These are phyloP conservation scores for Pollenia amentaria DNA, from an alignment of 2,888 invertebrate genomes.

Conservation along the genomic window DNA sequence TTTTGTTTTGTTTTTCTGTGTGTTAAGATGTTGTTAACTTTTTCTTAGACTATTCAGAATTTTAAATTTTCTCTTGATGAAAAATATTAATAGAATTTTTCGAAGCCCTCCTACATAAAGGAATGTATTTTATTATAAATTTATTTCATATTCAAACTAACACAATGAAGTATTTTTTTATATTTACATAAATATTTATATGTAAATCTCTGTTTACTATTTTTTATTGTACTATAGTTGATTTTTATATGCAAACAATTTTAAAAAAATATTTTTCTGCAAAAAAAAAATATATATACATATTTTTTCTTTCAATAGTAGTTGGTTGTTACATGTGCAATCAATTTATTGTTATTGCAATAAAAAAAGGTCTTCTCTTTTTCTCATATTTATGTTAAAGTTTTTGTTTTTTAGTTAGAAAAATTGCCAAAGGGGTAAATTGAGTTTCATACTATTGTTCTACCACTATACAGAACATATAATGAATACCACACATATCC, in stretches of 20 bases:
- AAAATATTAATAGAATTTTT: no score
- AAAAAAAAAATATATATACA: background rate
- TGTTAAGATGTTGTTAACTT: no score
- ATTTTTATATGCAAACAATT: background rate
- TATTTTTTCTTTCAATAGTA: conserved; percentile 4
- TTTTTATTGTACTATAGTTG: background rate
- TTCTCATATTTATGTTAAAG: background rate
- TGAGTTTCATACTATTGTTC: conserved; percentile 44
- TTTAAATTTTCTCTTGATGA: no score
- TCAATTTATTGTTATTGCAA: conserved; percentile 68
- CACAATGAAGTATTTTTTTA: background rate
- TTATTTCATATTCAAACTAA: background rate
- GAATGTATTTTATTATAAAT: conserved; percentile 10
- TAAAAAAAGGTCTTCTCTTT: background rate
- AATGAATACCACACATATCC: background rate
- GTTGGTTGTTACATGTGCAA: conserved; percentile 43
- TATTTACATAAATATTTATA: background rate
- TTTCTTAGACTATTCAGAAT: no score
- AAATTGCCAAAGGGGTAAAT: conserved; percentile 61
- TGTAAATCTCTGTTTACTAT: conserved; percentile 13
- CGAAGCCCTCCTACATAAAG: background rate
- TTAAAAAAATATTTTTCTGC: background rate
- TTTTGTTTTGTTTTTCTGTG: no score
- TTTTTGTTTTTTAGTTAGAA: conserved; percentile 18
- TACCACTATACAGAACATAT: background rate